Evolutionary conservation across 1,140 invertebrate genomes (phyloP), one percentile per base, ranked within the genome.

Genomic region (Macrocentrus cingulum): DNA sequence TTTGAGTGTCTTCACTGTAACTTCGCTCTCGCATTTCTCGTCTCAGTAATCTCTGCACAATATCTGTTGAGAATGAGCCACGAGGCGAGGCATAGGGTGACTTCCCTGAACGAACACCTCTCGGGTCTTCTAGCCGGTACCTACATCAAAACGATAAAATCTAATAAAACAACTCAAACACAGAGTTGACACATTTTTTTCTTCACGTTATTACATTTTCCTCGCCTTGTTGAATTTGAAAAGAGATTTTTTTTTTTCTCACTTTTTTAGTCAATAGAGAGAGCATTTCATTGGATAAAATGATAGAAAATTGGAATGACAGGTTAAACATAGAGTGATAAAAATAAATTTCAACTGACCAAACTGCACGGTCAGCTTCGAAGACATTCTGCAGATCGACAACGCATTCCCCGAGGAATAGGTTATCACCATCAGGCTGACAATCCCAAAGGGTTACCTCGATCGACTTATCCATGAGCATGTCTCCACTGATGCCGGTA

Each of bases 361-460:
- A 95, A 18, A 91, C 88, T 2, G 91, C 88, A 56, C 90, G 85
- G 67, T 93, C 91, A 66, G 92, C 88, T 41, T 94, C 83, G 64
- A 93, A 90, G 3, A 90, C 91, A 74, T 90, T 91, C 63, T 91
- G 84, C 25, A 91, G 68, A 69, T 91, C 87, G 34, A 94, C 87
- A 25, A 84, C 87, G 71, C 89, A 91, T 76, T 94, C 92, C 68
- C 89, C 90, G 18, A 95, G 82, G 62, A 94, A 94, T 13, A 88
- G 82, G 61, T 89, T 90, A 61, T 93, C 91, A 20, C 87, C 86
- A 59, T 91, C 88, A 1, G 90, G 88, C 56, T 87, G 85, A 52
- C 88, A 84, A 72, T 94, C 92, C 92, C 93, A 96, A 2, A 95
- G 79, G 4, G 91, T 91, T 2, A 94, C 87, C 68, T 94, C 92